Evolutionary conservation across 2,888 invertebrate species (phyloP), one percentile per base, ranked within the genome.

Genomic region (Orchesellides sinensis): DNA sequence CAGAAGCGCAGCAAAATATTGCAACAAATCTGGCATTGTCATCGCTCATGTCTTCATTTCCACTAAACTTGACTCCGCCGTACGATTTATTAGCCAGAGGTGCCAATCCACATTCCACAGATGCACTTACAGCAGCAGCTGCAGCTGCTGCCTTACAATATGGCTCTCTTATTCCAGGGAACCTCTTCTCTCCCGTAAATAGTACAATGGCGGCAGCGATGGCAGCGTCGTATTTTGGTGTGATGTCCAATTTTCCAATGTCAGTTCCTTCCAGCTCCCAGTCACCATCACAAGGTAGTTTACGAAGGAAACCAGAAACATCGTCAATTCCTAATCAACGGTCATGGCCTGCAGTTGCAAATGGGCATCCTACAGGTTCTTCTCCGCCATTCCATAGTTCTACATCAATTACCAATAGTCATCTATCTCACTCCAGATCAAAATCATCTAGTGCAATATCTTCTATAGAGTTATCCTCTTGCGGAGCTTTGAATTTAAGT

Each of bases 161-260:
- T 68, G 69, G 72, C 14, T 82, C 83, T 32, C 80, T 84, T 25
- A 72, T 85, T 45, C 85, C 84, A 32, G 79, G 80, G 25, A 75
- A 72, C 25, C 32, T 80, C 21, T 72, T 86, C 63, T 29, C 75
- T 27, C 66, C 74, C 65, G 63, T 77, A 45, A 84, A 72, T 70
- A 80, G 63, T 65, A 49, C 59, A 69, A 75, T 80, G 79, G 83
- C 83, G 47, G 83, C 83, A 40, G 75, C 75, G 59, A 66, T 75
- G 72, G 72, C 79, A 40, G 72, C 83, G 23, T 80, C 70, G 6
- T 83, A 79, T 69, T 74, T 79, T 23, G 63, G 79, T 47, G 69
- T 61, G 21, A 45, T 63, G 40, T 75, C 69, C 27, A 80, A 70
- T 56, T 70, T 77, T 23, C 17, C 27, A 29, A 14, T 25, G 10